These are phyloP conservation scores for Cichlasoma orientale DNA, from an alignment of 2,797 vertebrate species.

Conservation along the genomic window DNA sequence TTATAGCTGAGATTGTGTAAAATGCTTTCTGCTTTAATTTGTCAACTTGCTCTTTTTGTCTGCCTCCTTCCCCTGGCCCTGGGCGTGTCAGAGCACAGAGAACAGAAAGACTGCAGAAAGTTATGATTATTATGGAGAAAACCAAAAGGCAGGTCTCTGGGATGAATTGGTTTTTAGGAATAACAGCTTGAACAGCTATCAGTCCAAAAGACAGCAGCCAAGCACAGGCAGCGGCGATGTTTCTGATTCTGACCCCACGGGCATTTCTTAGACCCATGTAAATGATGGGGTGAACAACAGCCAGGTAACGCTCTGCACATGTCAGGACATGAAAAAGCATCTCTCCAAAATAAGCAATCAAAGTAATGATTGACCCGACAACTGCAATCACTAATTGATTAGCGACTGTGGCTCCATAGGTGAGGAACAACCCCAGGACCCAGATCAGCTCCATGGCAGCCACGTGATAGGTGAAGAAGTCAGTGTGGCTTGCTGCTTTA, in stretches of 20 bases:
- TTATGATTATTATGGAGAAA: not conserved
- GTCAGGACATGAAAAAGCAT: conserved; percentile 12
- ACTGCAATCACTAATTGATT: rapidly evolving
- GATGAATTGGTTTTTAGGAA: rapidly evolving
- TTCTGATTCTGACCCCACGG: not conserved
- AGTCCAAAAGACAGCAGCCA: conserved; percentile 1
- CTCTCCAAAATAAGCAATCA: rapidly evolving
- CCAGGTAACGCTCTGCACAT: conserved; percentile 12
- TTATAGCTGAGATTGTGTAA: conserved; percentile 4
- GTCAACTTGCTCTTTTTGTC: not conserved
- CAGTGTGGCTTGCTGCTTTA: not conserved
- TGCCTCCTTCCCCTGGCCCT: not conserved
- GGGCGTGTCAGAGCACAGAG: not conserved
- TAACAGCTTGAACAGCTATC: rapidly evolving
- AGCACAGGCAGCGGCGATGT: not conserved
- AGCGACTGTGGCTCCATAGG: rapidly evolving
- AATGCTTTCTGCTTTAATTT: conserved; percentile 31
- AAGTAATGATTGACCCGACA: not conserved
- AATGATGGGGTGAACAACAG: conserved; percentile 5
- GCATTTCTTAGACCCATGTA: conserved; percentile 4
- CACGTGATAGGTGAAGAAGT: conserved; percentile 30
- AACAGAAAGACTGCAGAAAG: conserved; percentile 9
- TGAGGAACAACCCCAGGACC: not conserved
- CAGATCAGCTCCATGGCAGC: not conserved
- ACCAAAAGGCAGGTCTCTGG: rapidly evolving